Conservation (phyloP, 1,140 invertebrate species). For the Trichonephila inaurata region DNA sequence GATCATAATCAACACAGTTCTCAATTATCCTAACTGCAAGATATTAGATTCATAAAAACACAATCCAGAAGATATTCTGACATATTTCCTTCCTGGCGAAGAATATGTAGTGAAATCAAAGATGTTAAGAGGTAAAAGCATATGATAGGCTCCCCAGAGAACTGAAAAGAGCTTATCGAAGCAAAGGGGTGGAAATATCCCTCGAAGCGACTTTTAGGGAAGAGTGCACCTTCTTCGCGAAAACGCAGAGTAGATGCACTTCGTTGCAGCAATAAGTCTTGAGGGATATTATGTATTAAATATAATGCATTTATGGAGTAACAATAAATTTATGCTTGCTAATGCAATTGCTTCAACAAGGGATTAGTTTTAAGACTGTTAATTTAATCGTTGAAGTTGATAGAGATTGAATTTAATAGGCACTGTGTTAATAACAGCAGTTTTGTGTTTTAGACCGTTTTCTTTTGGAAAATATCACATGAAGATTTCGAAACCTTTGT, state of each 20-base stretch:
- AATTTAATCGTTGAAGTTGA: conserved; percentile 14
- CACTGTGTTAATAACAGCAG: neutral
- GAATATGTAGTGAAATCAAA: neutral
- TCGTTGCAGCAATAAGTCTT: neutral
- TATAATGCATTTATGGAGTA: conserved; percentile 3
- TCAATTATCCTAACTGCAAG: neutral
- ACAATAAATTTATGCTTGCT: conserved; percentile 31
- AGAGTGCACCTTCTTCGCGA: conserved; percentile 18
- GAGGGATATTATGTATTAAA: conserved; percentile 19
- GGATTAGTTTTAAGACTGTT: neutral
- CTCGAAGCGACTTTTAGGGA: conserved; percentile 53
- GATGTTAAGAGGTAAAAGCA: conserved; percentile 37
- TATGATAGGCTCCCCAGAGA: neutral
- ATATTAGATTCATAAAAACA: conserved; percentile 14
- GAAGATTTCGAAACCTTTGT: too few relatives aligned
- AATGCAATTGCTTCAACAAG: neutral
- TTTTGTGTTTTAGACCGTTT: too few relatives aligned
- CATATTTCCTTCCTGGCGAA: neutral
- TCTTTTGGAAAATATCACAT: too few relatives aligned
- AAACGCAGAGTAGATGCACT: neutral
- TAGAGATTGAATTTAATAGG: conserved; percentile 11
- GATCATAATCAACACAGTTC: neutral
- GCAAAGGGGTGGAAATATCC: conserved; percentile 37
- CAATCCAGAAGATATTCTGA: neutral
- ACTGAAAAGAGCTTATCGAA: neutral